phyloP scores from a whole-genome alignment of 2,888 invertebrate genomes.

The Agapostemon virescens region DNA sequence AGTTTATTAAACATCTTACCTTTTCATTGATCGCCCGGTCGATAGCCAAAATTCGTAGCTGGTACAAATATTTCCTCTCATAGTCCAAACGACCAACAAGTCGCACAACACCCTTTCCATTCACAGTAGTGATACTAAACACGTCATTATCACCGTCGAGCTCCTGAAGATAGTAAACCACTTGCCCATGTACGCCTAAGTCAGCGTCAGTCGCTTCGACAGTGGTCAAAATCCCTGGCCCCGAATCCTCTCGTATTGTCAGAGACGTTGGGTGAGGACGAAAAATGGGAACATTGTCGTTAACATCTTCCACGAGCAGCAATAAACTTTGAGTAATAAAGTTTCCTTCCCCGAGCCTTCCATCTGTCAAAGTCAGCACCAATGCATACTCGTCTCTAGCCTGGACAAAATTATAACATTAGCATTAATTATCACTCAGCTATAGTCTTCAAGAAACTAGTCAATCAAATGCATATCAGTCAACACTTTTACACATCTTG shows the following conservation, averaged over 20 bases:
- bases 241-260: slow-evolving; percentile 89
- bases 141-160: slow-evolving; percentile 88
- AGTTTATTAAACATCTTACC: slow-evolving; percentile 59
- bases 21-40: slow-evolving; percentile 86
- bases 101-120: slow-evolving; percentile 91
- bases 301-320: slow-evolving; percentile 93
- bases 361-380: slow-evolving; percentile 93
- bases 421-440: not conserved
- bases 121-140: slow-evolving; percentile 90
- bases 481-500: too few species aligned
- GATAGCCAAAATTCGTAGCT: slow-evolving; percentile 90
- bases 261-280: slow-evolving; percentile 92
- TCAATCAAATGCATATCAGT: too few species aligned
- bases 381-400: slow-evolving; percentile 93
- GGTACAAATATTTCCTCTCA: slow-evolving; percentile 92
- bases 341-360: slow-evolving; percentile 91
- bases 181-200: slow-evolving; percentile 95
- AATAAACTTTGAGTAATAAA: slow-evolving; percentile 94
- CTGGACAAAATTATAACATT: slow-evolving; percentile 79
- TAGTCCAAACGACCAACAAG: slow-evolving; percentile 90
- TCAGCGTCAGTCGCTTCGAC: slow-evolving; percentile 94
- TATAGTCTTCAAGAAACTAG: too few species aligned
- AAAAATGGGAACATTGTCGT: slow-evolving; percentile 94
- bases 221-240: slow-evolving; percentile 88
- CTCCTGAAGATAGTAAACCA: slow-evolving; percentile 93